Percentiles rank a stretch among this genome's conserved stretches.
phyloP scores from a whole-genome alignment of 2,888 invertebrate genomes.

The Clanis bilineata region DNA sequence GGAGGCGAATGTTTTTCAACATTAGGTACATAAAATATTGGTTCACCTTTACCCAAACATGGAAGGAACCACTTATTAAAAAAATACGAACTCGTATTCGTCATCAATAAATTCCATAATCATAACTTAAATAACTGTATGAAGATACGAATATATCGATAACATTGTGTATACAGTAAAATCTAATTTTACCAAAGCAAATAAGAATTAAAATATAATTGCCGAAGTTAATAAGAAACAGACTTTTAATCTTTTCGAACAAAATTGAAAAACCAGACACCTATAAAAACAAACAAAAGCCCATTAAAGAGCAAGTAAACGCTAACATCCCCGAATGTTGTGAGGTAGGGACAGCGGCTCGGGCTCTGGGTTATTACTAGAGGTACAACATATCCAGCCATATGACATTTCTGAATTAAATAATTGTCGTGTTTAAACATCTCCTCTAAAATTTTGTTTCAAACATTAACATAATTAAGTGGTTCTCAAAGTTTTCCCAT shows the following conservation, averaged over 20 bases:
- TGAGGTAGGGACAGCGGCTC: background rate
- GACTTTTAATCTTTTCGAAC: background rate
- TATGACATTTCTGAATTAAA: conserved; percentile 54
- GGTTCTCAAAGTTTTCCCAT: conserved; percentile 83
- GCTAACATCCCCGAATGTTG: conserved; percentile 25
- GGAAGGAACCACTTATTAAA: too few relatives aligned
- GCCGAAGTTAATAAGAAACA: background rate
- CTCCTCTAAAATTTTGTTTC: conserved; percentile 82
- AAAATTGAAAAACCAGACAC: conserved; percentile 8
- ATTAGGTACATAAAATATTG: too few relatives aligned
- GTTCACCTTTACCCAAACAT: too few relatives aligned
- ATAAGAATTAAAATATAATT: background rate
- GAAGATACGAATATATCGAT: background rate
- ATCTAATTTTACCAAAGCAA: background rate
- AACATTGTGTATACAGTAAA: background rate
- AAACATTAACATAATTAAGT: conserved; percentile 83
- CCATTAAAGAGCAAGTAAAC: conserved; percentile 22
- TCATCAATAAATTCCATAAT: too few relatives aligned
- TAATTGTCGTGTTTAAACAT: conserved; percentile 77
- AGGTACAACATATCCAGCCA: conserved; percentile 16
- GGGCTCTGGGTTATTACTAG: conserved; percentile 18
- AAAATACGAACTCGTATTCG: too few relatives aligned
- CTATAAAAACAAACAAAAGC: conserved; percentile 13
- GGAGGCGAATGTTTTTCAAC: too few relatives aligned
- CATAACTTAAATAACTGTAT: background rate